These are phyloP conservation scores for Tinea pellionella DNA, from an alignment of 2,888 invertebrate species.

Conservation along the genomic window DNA sequence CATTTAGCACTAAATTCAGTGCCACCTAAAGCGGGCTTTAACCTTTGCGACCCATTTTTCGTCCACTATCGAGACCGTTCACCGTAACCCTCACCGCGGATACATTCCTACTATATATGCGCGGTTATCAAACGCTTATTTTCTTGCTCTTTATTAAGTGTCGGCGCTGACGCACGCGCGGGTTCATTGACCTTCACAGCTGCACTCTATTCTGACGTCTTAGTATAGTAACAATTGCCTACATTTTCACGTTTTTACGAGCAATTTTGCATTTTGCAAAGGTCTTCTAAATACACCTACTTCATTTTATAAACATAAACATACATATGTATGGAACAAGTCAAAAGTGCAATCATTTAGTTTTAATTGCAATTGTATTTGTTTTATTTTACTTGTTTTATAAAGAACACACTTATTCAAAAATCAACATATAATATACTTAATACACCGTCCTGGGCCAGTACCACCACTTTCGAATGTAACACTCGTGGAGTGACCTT, in stretches of 20 bases:
- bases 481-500: too few relatives aligned
- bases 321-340: too few relatives aligned
- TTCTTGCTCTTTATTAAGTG: slow-evolving; percentile 62
- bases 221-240: slow-evolving; percentile 17
- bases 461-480: too few relatives aligned
- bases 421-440: too few relatives aligned
- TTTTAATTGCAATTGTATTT: too few relatives aligned
- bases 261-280: neutral
- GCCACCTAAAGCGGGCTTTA: neutral
- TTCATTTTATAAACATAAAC: too few relatives aligned
- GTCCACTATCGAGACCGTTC: neutral
- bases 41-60: slow-evolving; percentile 4
- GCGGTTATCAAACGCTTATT: slow-evolving; percentile 53
- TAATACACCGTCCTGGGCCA: too few relatives aligned
- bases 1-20: neutral
- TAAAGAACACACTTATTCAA: too few relatives aligned
- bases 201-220: slow-evolving; percentile 19
- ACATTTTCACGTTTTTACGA: neutral
- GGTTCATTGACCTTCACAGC: slow-evolving; percentile 47
- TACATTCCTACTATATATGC: neutral
- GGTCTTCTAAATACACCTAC: neutral
- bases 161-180: slow-evolving; percentile 55
- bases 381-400: too few relatives aligned
- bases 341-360: too few relatives aligned
- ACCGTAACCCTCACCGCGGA: slow-evolving; percentile 4